These are phyloP conservation scores for Amblyjoppa proteus DNA, from an alignment of 2,888 invertebrate genomes.

Conservation along the genomic window DNA sequence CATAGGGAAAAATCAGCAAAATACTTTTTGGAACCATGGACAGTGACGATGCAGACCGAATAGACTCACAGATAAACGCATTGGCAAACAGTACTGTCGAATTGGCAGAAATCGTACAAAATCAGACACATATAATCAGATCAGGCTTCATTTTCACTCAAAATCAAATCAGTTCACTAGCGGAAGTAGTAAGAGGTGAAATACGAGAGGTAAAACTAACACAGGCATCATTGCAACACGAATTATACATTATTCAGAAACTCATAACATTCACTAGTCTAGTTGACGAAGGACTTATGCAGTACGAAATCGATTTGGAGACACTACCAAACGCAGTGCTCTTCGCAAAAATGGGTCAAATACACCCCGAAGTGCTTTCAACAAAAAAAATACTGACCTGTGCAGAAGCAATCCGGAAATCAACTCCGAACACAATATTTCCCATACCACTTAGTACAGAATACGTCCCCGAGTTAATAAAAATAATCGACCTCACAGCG, in stretches of 20 bases:
- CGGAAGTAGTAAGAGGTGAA: neutral
- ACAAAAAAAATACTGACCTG: too few relatives aligned
- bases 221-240: neutral
- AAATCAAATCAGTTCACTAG: neutral
- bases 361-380: too few relatives aligned
- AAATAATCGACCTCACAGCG: too few relatives aligned
- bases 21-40: slow-evolving; percentile 27
- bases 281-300: too few relatives aligned
- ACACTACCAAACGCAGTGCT: too few relatives aligned
- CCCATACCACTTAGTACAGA: too few relatives aligned
- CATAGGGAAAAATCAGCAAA: slow-evolving; percentile 8
- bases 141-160: too few relatives aligned
- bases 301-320: too few relatives aligned
- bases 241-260: neutral
- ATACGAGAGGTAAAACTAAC: neutral
- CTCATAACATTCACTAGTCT: neutral
- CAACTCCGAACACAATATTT: too few relatives aligned
- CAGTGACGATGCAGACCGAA: slow-evolving; percentile 12
- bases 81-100: neutral
- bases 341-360: neutral
- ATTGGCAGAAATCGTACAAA: neutral
- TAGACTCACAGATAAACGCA: neutral
- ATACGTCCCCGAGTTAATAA: too few relatives aligned
- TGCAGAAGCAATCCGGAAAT: too few relatives aligned
- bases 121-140: neutral